Percentiles rank a stretch among this genome's conserved stretches.
Conservation (phyloP, 2,797 vertebrate genomes). For the Novumbra hubbsi region DNA sequence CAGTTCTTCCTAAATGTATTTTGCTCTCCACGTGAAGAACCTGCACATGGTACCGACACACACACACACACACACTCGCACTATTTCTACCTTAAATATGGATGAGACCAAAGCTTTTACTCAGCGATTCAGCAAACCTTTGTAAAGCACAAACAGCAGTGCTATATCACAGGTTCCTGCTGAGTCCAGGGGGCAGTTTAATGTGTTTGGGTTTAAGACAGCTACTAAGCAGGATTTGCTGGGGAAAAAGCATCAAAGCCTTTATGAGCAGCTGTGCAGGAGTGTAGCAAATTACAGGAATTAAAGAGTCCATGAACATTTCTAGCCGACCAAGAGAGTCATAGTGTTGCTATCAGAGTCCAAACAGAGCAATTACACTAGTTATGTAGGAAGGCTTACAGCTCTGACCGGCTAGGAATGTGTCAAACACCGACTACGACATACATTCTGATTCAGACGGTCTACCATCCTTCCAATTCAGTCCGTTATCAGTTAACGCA, state of each 20-base stretch:
- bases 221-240: slow-evolving; percentile 66
- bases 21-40: slow-evolving; percentile 22
- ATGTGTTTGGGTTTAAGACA: slow-evolving; percentile 58
- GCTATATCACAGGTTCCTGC: slow-evolving; percentile 52
- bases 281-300: slow-evolving; percentile 51
- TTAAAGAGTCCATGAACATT: slow-evolving; percentile 24
- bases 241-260: slow-evolving; percentile 54
- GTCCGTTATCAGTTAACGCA: neutral
- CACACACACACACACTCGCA: slow-evolving; percentile 15
- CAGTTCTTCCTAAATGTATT: slow-evolving; percentile 16
- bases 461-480: neutral
- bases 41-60: slow-evolving; percentile 32
- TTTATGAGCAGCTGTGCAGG: slow-evolving; percentile 58
- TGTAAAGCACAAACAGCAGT: slow-evolving; percentile 50
- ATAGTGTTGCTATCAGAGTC: neutral
- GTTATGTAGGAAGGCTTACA: neutral
- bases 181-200: slow-evolving; percentile 41
- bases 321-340: neutral
- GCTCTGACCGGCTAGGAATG: neutral
- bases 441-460: neutral
- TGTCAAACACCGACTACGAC: neutral
- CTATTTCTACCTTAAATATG: slow-evolving; percentile 53
- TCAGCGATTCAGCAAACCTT: slow-evolving; percentile 56
- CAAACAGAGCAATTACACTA: neutral
- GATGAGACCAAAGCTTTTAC: slow-evolving; percentile 64